These are phyloP conservation scores for Florisuga fusca DNA, from an alignment of 2,797 vertebrate genomes.

Conservation along the genomic window DNA sequence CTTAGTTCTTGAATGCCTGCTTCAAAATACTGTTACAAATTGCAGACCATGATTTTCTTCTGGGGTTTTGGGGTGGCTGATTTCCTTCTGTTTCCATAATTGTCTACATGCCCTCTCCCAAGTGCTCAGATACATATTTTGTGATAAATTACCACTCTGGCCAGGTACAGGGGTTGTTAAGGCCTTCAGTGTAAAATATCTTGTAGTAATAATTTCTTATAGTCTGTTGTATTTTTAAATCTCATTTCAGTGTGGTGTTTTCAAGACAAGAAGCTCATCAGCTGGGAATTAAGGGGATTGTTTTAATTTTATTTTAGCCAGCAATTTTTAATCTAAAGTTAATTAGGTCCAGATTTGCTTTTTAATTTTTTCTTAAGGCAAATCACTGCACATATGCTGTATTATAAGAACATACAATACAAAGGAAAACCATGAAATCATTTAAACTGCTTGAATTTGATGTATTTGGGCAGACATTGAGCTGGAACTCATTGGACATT, in stretches of 20 bases:
- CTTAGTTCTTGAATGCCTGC: background rate
- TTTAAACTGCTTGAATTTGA: background rate
- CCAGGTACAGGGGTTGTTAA: background rate
- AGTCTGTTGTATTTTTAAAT: background rate
- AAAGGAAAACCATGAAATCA: background rate
- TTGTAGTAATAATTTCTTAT: background rate
- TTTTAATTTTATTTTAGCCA: background rate
- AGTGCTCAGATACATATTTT: background rate
- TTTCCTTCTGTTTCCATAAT: background rate
- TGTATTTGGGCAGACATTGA: background rate
- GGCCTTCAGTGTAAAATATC: background rate
- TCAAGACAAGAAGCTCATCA: background rate
- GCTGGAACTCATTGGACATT: too few relatives aligned
- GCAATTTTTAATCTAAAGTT: background rate
- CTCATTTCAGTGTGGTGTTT: background rate
- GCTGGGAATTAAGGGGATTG: background rate
- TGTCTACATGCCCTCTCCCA: background rate
- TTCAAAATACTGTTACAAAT: background rate
- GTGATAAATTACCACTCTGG: background rate
- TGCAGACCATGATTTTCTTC: background rate
- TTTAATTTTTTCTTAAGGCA: background rate
- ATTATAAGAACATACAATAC: too few relatives aligned
- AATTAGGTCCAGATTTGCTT: background rate
- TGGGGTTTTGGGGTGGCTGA: background rate
- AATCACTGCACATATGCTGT: background rate